Percentiles rank a stretch among this genome's conserved stretches.
Conservation (phyloP, 2,888 invertebrate genomes). For the Diaphora mendica region DNA sequence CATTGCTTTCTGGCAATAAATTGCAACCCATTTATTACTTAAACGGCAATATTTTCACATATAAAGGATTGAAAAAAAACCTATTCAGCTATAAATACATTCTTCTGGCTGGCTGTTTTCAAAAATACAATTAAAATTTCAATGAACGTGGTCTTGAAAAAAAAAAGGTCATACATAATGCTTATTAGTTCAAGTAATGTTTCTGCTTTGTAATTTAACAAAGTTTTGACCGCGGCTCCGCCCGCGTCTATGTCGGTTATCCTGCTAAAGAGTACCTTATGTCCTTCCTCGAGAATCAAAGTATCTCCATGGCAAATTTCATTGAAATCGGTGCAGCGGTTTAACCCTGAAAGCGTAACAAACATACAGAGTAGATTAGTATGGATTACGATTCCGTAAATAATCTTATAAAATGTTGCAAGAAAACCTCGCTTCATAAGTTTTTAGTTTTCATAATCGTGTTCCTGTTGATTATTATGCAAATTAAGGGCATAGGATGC, state of each 20-base stretch:
- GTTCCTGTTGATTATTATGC: not conserved
- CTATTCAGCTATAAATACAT: not conserved
- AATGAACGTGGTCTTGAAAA: not conserved
- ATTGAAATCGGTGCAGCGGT: not conserved
- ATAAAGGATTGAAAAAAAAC: not conserved
- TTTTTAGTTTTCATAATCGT: not conserved
- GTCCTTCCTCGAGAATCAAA: too few relatives aligned
- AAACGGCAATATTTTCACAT: not conserved
- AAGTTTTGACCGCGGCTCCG: too few relatives aligned
- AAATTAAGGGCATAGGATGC: not conserved
- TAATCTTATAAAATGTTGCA: conserved; percentile 23
- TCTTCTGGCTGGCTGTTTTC: not conserved
- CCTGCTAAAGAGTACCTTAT: too few relatives aligned
- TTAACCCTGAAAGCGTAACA: too few relatives aligned
- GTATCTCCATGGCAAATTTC: too few relatives aligned
- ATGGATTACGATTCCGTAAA: conserved; percentile 25
- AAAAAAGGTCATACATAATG: not conserved
- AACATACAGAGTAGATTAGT: too few relatives aligned
- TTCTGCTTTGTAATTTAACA: too few relatives aligned
- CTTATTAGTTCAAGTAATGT: conserved; percentile 33
- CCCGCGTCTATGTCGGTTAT: too few relatives aligned
- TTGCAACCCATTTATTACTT: not conserved
- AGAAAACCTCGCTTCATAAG: not conserved
- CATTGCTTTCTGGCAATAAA: not conserved
- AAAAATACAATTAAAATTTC: not conserved